Base-by-base conservation (phyloP, 1,140 invertebrate species). In the Ctenoplectra terminalis region DNA sequence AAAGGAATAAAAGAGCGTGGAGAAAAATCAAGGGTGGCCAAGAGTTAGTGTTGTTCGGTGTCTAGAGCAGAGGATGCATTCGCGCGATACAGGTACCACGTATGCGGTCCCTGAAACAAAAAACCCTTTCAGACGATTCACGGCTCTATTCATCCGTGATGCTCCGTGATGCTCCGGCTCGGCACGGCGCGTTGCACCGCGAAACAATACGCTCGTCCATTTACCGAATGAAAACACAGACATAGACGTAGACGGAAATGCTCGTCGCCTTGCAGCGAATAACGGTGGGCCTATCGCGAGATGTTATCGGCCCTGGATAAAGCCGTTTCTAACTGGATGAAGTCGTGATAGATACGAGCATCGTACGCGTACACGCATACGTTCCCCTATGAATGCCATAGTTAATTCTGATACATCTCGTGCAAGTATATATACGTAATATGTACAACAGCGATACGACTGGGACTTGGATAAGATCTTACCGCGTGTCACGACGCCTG, bases 41-140 rank as follows among this genome's bases (percentile, higher is more conserved):
- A 72, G 37, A 72, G 69, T 48, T 31, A 40, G 31, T 43, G 46
- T 61, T 80, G 11, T 23, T 23, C 63, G 54, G 46, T 67, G 56
- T 78, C 52, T 63, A 34, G 31, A 20, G n/a, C 64, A 46, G 31
- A 40, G 60, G 48, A 77, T 76, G 43, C 46, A 77, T 52, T 58
- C 54, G 56, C 34, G 20, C 15, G 67, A 15, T 40, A 48, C 58
- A n/a, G n/a, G n/a, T n/a, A n/a, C n/a, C n/a, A 64, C n/a, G 58
- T 50, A 26, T 43, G 58, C 66, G 40, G 37, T 23, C 46, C 37
- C 7, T 37, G 64, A 69, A 63, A 82, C 50, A 81, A 75, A 81
- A 81, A 81, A 67, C 60, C 71, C 72, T 81, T 81, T 81, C 79
- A 81, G 79, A 81, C 79, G 79, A 81, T 58, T 75, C 75, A 74